Conservation (phyloP, 2,113 vertebrate species). For the Verasper variegatus region DNA sequence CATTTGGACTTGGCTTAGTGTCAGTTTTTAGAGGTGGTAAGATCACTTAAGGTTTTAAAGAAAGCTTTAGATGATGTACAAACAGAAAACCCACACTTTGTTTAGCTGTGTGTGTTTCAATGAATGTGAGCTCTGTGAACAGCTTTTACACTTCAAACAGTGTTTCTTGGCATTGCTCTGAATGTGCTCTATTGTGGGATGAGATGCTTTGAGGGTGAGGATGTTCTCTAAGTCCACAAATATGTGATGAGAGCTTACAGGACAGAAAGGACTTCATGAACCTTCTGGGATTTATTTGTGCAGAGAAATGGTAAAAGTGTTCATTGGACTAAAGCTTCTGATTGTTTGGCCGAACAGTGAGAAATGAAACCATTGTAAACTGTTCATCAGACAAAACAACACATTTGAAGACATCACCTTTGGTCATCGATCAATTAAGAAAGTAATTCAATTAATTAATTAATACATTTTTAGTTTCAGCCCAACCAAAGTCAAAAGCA, state of each 20-base stretch:
- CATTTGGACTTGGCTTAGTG: neutral
- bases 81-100: neutral
- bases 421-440: too few relatives aligned
- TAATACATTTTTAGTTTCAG: too few relatives aligned
- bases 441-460: too few relatives aligned
- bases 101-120: neutral
- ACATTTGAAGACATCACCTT: too few relatives aligned
- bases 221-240: slow-evolving; percentile 2
- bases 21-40: neutral
- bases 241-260: slow-evolving; percentile 2
- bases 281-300: neutral
- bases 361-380: too few relatives aligned
- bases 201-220: neutral
- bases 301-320: neutral
- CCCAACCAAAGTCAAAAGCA: too few relatives aligned
- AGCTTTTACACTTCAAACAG: slow-evolving; percentile 17
- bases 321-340: neutral
- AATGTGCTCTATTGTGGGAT: slow-evolving; percentile 17
- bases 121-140: slow-evolving; percentile 13
- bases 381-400: too few relatives aligned
- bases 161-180: neutral
- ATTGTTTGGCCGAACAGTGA: too few relatives aligned
- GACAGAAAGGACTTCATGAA: neutral
- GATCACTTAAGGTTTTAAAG: neutral
- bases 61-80: slow-evolving; percentile 2